Percentiles rank a stretch among this genome's conserved stretches.
These are phyloP conservation scores for Ophthalmolycus amberensis DNA, from an alignment of 2,113 vertebrate genomes.

Conservation along the genomic window DNA sequence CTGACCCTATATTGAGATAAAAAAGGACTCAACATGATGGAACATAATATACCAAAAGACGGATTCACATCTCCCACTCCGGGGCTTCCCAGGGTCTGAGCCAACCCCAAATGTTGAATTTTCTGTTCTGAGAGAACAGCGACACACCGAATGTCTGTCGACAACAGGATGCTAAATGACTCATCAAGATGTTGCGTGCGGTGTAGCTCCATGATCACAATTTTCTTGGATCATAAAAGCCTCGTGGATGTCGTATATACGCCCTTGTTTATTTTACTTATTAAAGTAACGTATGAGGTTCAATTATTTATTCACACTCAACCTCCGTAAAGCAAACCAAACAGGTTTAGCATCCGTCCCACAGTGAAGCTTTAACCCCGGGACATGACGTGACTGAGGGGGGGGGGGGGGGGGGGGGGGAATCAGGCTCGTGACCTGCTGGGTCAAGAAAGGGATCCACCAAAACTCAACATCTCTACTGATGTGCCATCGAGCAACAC, in stretches of 20 bases:
- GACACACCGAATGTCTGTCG: slow-evolving; percentile 25
- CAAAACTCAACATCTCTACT: background rate
- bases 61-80: background rate
- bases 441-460: background rate
- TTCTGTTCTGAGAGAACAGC: slow-evolving; percentile 30
- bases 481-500: background rate
- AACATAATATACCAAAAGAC: background rate
- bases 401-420: background rate
- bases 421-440: background rate
- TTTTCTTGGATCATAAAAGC: slow-evolving; percentile 25
- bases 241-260: background rate
- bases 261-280: background rate
- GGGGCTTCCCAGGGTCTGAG: slow-evolving; percentile 19
- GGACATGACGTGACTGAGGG: background rate
- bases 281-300: slow-evolving; percentile 25
- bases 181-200: slow-evolving; percentile 37
- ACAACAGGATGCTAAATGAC: slow-evolving; percentile 50
- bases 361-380: slow-evolving; percentile 2
- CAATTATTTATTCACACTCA: slow-evolving; percentile 1
- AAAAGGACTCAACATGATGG: slow-evolving; percentile 1
- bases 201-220: slow-evolving; percentile 24
- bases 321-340: slow-evolving; percentile 16
- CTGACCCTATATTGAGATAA: slow-evolving; percentile 24
- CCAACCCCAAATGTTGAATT: background rate
- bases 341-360: slow-evolving; percentile 38